Conservation (phyloP, 2,113 vertebrate genomes). For the Coptodon bakossiorum region DNA sequence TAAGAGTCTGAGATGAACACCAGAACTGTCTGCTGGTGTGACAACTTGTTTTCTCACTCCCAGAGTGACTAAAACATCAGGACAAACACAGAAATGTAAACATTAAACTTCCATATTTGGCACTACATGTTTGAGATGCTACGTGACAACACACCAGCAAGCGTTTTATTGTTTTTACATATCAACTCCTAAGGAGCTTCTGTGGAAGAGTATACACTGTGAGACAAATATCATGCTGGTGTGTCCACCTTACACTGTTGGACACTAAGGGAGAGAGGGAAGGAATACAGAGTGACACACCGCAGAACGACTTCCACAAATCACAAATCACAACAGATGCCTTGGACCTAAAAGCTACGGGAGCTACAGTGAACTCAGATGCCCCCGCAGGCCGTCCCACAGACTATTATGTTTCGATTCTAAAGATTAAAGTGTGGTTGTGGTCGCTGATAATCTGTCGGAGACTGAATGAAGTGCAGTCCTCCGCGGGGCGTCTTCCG, state of each 20-base stretch:
- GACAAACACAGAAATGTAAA: background rate
- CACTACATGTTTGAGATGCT: background rate
- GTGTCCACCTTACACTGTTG: background rate
- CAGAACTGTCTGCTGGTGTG: background rate
- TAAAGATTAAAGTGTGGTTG: background rate
- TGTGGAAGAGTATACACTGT: background rate
- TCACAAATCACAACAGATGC: background rate
- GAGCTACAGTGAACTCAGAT: background rate
- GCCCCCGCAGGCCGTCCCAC: background rate
- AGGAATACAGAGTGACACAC: background rate
- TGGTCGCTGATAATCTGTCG: background rate
- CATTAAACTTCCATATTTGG: background rate
- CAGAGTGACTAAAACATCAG: background rate
- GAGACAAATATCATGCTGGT: background rate
- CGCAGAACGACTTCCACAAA: background rate
- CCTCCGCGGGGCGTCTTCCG: constrained; percentile 58
- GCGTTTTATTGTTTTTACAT: background rate
- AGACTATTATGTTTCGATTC: background rate
- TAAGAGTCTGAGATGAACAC: background rate
- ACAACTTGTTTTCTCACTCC: background rate
- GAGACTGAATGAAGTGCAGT: constrained; percentile 21
- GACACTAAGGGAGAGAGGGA: background rate
- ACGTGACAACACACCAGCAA: background rate
- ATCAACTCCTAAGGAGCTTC: background rate
- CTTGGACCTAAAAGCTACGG: background rate